Evolutionary conservation across 2,888 invertebrate genomes (phyloP).

Genomic region (Drosophila maculinotata): DNA sequence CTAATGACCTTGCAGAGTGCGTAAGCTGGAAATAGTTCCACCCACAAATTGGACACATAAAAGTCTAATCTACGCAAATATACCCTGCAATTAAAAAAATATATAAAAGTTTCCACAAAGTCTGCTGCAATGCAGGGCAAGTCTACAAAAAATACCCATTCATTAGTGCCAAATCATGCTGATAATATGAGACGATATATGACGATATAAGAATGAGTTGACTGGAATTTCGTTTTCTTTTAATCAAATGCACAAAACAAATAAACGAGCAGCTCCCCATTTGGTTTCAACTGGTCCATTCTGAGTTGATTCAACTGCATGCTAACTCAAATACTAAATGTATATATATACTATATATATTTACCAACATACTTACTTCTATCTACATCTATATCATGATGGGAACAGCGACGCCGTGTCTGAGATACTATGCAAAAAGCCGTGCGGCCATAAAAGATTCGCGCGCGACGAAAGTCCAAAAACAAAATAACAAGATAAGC

Average conservation of each 20-base stretch:
- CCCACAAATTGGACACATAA: slow-evolving; percentile 9
- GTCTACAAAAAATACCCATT: slow-evolving; percentile 32
- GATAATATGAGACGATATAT: slow-evolving; percentile 51
- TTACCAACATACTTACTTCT: neutral
- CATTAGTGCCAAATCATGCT: slow-evolving; percentile 58
- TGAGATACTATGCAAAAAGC: slow-evolving; percentile 23
- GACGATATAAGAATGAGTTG: slow-evolving; percentile 3
- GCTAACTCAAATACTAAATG: neutral
- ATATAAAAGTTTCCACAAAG: slow-evolving; percentile 71
- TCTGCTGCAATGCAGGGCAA: slow-evolving; percentile 36
- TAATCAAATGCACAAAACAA: slow-evolving; percentile 57
- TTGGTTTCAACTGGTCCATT: slow-evolving; percentile 10
- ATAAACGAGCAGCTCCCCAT: slow-evolving; percentile 21
- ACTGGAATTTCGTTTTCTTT: slow-evolving; percentile 26
- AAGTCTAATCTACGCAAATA: slow-evolving; percentile 42
- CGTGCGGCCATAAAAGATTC: slow-evolving; percentile 26
- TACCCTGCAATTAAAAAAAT: slow-evolving; percentile 48
- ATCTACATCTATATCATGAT: slow-evolving; percentile 38
- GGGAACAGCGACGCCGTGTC: slow-evolving; percentile 35
- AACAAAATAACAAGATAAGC: slow-evolving; percentile 13
- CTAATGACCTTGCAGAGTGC: slow-evolving; percentile 4
- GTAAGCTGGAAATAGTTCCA: neutral
- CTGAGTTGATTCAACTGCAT: slow-evolving; percentile 15
- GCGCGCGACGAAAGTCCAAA: slow-evolving; percentile 26
- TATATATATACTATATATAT: neutral